phyloP scores from a whole-genome alignment of 2,888 invertebrate species.

The Phalangium opilio region DNA sequence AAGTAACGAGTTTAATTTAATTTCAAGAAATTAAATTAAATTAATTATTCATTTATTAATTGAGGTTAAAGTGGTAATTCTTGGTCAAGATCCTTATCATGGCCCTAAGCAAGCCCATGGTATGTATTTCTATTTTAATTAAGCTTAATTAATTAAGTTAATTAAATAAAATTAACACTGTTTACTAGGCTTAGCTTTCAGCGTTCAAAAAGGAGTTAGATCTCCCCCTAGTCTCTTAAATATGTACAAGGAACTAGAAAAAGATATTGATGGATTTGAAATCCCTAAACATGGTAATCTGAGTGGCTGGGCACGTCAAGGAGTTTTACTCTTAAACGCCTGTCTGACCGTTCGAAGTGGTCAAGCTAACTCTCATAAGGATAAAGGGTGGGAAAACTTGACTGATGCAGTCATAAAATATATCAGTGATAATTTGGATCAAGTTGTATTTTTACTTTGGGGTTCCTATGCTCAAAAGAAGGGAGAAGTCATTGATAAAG shows the following conservation, averaged over 20 bases:
- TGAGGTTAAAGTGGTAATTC: constrained; percentile 40
- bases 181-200: constrained; percentile 2
- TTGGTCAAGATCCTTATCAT: constrained; percentile 47
- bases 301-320: constrained; percentile 43
- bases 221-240: constrained; percentile 35
- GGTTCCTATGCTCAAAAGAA: constrained; percentile 40
- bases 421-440: constrained; percentile 32
- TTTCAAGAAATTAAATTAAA: too few relatives aligned
- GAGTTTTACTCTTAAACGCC: constrained; percentile 41
- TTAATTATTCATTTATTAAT: not conserved
- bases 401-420: constrained; percentile 42
- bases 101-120: constrained; percentile 43
- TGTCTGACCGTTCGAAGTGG: constrained; percentile 39
- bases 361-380: constrained; percentile 43
- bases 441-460: constrained; percentile 45
- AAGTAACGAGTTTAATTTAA: constrained; percentile 22
- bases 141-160: not conserved
- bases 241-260: constrained; percentile 40
- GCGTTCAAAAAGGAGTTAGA: constrained; percentile 2
- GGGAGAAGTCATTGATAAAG: constrained; percentile 30
- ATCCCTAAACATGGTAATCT: constrained; percentile 41
- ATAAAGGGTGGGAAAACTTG: constrained; percentile 44
- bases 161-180: not conserved
- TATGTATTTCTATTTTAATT: constrained; percentile 23
- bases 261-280: constrained; percentile 38